Evolutionary conservation across 53 echinoderm and acorn worm species (phyloP), one percentile per base, ranked within the genome.

Genomic region (Antedon mediterranea): DNA sequence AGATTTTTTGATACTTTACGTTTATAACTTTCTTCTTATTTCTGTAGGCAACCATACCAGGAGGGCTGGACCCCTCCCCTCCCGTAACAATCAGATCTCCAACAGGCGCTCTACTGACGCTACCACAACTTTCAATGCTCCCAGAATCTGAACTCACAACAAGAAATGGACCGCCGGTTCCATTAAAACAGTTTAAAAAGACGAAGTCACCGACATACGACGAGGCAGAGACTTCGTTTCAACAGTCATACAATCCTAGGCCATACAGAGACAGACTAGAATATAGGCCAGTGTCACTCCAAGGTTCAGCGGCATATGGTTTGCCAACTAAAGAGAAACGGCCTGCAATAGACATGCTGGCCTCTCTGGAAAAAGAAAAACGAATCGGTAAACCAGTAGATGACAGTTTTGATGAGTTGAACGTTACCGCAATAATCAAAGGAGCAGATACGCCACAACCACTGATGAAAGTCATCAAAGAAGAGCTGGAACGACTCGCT

Each of bases 391-490:
- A 88, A 44, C 81, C 88, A 28, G 72, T 81, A 0, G 74, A 27
- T 6, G 88, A 88, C 73, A 84, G 80, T 30, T 88, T 77, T 74
- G 88, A 88, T 83, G 88, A 88, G 78, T 43, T 88, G 43, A 84
- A 88, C 71, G 74, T 88, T 0, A 73, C 74, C 9, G 43, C 70
- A 41, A 72, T 72, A 33, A 72, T 81, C 9, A 81, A 81, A 7
- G 73, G 84, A 0, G 78, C 57, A 37, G 70, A 81, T 34, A 76
- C 32, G 33, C 76, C 76, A 33, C 76, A 76, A 33, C 76, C 76
- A 33, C 74, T 88, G 5, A 80, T 81, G 30, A 76, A 32, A 33
- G 84, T 81, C 5, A 81, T 88, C 27, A 75, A 81, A 31, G 88
- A 88, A 31, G 88, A 88, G 71, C 74, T 88, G 32, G 71, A 78